phyloP scores from a whole-genome alignment of 1,140 invertebrate species.

The Hydropsyche tenuis region DNA sequence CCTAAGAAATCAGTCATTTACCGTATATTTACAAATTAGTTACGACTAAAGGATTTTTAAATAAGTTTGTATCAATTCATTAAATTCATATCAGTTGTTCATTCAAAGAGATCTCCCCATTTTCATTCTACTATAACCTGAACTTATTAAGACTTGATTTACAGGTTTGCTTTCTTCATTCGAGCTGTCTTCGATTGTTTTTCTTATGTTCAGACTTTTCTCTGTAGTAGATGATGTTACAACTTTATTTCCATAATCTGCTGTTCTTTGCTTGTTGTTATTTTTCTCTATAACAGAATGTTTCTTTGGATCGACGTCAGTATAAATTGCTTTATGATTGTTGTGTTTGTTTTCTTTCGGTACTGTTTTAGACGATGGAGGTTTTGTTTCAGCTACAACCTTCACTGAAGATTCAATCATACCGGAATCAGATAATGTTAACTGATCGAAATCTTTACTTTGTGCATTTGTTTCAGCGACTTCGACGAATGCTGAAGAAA shows the following conservation, averaged over 20 bases:
- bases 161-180: constrained; percentile 57
- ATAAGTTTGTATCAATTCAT: constrained; percentile 42
- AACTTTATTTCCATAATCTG: constrained; percentile 51
- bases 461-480: constrained; percentile 82
- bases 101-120: constrained; percentile 58
- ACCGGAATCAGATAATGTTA: constrained; percentile 65
- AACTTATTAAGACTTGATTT: constrained; percentile 60
- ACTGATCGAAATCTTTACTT: constrained; percentile 69
- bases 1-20: constrained; percentile 34
- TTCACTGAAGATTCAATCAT: constrained; percentile 59
- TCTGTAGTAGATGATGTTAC: constrained; percentile 5
- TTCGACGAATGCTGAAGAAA: constrained; percentile 81
- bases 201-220: constrained; percentile 28
- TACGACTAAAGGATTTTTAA: constrained; percentile 46
- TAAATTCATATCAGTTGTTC: constrained; percentile 38
- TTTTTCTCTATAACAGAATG: constrained; percentile 37
- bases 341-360: constrained; percentile 42
- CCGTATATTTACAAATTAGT: constrained; percentile 46
- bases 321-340: constrained; percentile 45
- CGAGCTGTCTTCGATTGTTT: constrained; percentile 47
- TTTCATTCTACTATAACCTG: constrained; percentile 64
- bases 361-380: constrained; percentile 23
- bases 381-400: constrained; percentile 49
- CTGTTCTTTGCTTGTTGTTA: constrained; percentile 50
- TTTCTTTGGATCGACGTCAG: constrained; percentile 52